Evolutionary conservation across 2,888 invertebrate genomes (phyloP), one percentile per base, ranked within the genome.

Genomic region (Leuctra nigra): DNA sequence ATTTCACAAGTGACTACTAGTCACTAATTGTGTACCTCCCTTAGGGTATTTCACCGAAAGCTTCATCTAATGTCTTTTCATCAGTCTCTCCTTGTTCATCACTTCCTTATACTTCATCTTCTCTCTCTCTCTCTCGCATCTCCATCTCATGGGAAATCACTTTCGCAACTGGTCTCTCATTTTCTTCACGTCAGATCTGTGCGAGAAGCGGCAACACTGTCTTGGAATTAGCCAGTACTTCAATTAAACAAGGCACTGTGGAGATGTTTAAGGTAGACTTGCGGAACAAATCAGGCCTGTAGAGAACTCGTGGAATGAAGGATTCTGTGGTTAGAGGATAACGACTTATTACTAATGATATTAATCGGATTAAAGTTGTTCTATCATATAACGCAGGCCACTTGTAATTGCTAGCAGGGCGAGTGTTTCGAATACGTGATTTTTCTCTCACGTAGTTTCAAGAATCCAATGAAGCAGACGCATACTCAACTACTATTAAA

Each of bases 121-220:
- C 38, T 9, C 54, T 22, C 25, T 23, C 39, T 9, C 22, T 54
- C 41, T 23, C n/a, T 24, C 36, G 36, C 22, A 20, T 38, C 41
- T 53, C 47, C 44, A 20, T 47, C 55, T 56, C 55, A 13, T 33
- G 55, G 55, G 55, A 56, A 56, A 56, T 56, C 55, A 55, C 50
- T 11, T 23, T 55, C 47, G 35, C 46, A 35, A 55, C 29, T 46
- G 47, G 20, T 23, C 33, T 24, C 23, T 44, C 35, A 41, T 33
- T 25, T 22, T 46, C 35, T 36, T 39, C 38, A 22, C 38, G 39
- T 55, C 55, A 50, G 41, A 25, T 54, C n/a, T n/a, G n/a, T n/a
- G n/a, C 16, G 24, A 47, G 24, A 55, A 55, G 38, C 35, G 50
- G 50, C 23, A 41, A 33, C 53, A 38, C 24, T 36, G 33, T 13